A percentile compares a stretch with the other conserved stretches of the same genome.
These are phyloP conservation scores for Acinonyx jubatus DNA, from an alignment of 2,113 vertebrate species.

Conservation along the genomic window DNA sequence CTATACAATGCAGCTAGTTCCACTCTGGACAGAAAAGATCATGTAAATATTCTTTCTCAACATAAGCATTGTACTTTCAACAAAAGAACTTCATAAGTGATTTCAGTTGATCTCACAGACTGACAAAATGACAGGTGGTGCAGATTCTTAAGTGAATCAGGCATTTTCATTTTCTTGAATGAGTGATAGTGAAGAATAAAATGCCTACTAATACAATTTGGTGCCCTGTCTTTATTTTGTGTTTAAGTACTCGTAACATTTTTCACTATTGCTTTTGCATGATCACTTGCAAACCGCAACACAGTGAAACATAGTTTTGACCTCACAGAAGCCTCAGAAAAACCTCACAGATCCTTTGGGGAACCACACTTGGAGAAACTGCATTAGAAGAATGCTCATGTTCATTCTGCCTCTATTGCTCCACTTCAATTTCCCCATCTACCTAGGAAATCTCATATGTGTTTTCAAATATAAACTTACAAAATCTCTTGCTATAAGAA, in stretches of 20 bases:
- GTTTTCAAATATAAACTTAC: background rate
- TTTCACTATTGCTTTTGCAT: background rate
- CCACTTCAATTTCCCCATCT: background rate
- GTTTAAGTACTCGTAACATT: background rate
- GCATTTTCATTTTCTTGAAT: background rate
- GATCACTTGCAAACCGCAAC: background rate
- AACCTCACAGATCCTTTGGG: background rate
- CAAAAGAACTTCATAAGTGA: background rate
- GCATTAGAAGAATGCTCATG: background rate
- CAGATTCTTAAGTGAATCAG: background rate
- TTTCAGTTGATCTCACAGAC: background rate
- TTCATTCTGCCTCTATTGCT: background rate
- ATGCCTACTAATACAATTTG: background rate
- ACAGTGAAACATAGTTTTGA: background rate
- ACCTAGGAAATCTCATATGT: background rate
- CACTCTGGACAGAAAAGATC: background rate
- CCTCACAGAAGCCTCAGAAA: background rate
- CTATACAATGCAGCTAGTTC: background rate
- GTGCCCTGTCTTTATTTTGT: background rate
- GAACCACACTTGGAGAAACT: background rate
- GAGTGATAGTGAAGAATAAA: background rate
- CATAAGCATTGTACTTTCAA: background rate
- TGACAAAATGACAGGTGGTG: background rate
- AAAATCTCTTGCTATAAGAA: background rate
- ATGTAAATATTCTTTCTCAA: background rate